Percentiles rank a stretch among this genome's conserved stretches.
Evolutionary conservation across 1,140 invertebrate genomes (phyloP).

Genomic region (Calosoma granatense): DNA sequence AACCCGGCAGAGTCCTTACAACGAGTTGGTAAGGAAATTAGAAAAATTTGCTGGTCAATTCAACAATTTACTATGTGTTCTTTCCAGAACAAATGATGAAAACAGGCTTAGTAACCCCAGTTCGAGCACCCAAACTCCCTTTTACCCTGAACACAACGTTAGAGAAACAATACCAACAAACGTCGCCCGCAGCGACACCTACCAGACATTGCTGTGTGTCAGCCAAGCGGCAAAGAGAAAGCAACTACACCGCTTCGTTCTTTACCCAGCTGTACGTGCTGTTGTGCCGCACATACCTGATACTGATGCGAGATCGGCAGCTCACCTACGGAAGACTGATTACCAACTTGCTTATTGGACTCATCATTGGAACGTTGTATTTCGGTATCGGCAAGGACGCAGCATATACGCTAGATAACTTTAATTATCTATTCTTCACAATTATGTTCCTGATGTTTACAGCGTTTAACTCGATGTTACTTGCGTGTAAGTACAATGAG

Average conservation of each 20-base stretch:
- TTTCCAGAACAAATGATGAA: slow-evolving; percentile 35
- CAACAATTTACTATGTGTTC: no score
- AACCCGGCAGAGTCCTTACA: no score
- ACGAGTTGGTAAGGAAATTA: no score
- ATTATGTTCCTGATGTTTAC: slow-evolving; percentile 81
- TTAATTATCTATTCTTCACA: slow-evolving; percentile 68
- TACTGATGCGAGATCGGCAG: slow-evolving; percentile 46
- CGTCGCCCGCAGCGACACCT: slow-evolving; percentile 8
- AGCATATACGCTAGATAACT: slow-evolving; percentile 60
- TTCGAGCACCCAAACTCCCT: slow-evolving; percentile 31
- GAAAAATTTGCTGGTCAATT: neutral
- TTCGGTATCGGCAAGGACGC: slow-evolving; percentile 72
- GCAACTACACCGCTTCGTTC: slow-evolving; percentile 48
- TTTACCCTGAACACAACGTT: neutral
- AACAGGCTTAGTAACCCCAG: slow-evolving; percentile 36
- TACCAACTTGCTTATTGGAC: slow-evolving; percentile 64
- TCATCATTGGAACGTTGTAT: slow-evolving; percentile 71
- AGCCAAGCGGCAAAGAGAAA: slow-evolving; percentile 9
- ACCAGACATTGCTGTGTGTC: neutral
- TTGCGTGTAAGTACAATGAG: slow-evolving; percentile 70
- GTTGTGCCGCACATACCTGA: slow-evolving; percentile 49
- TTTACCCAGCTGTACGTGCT: slow-evolving; percentile 54
- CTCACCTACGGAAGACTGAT: slow-evolving; percentile 63
- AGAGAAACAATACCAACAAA: neutral
- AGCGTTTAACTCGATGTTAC: slow-evolving; percentile 74